Conservation (phyloP, 2,797 vertebrate species). For the Falco peregrinus region DNA sequence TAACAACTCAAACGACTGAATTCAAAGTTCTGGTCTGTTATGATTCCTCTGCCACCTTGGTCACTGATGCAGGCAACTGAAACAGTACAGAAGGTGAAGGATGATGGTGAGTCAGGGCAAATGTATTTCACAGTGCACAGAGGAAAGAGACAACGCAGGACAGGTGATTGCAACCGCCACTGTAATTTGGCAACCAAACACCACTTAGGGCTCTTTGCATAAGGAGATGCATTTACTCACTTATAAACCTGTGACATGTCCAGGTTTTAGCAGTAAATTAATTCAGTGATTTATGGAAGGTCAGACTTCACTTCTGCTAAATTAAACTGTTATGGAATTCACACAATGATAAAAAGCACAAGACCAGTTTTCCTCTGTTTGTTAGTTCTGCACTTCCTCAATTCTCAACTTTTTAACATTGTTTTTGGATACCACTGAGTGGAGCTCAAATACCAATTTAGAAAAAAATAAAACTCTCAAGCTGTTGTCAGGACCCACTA, state of each 20-base stretch:
- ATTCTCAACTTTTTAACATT: background rate
- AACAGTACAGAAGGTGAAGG: background rate
- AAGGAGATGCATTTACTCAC: background rate
- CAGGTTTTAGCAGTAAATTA: background rate
- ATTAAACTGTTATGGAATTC: background rate
- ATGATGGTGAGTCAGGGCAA: background rate
- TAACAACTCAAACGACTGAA: background rate
- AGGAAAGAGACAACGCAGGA: background rate
- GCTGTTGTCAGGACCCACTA: background rate
- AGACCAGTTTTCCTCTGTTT: background rate
- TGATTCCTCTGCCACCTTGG: background rate
- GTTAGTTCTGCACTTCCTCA: background rate
- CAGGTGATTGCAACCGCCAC: too few relatives aligned
- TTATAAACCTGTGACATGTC: background rate
- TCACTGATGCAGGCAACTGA: background rate
- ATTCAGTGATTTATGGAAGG: background rate
- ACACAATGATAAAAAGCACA: background rate
- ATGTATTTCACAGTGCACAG: background rate
- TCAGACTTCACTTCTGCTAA: background rate
- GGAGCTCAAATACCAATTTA: conserved; percentile 61
- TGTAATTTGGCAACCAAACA: background rate
- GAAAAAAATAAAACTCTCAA: background rate
- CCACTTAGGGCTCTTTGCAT: background rate
- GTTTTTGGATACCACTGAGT: conserved; percentile 48
- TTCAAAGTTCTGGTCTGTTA: background rate